Base-by-base conservation (phyloP, 2,113 vertebrate species). In the Chunga burmeisteri region DNA sequence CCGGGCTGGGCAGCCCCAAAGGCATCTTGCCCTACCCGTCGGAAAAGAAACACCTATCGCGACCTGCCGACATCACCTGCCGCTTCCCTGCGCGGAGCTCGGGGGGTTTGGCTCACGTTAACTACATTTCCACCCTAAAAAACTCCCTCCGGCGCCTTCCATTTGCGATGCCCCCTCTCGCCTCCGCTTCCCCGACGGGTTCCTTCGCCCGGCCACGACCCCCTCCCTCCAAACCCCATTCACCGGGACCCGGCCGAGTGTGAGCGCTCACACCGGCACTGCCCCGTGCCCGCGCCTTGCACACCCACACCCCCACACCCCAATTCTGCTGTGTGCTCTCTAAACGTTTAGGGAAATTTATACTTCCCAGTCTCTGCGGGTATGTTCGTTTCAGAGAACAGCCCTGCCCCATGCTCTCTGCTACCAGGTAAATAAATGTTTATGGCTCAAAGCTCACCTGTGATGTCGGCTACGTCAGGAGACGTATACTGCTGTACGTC, bases 201-300 rank as follows among this genome's bases (percentile, higher is more conserved):
- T 32, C 36, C 2, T 13, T 7, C 27, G 67, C 22, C 77, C 26
- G 11, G 62, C 53, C 58, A 0, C 12, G 23, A 36, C 68, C 68
- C 44, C 42, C 47, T 23, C 23, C 2, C 77, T 42, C 68, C 55
- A 11, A 47, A 72, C 7, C 44, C 13, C 82, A 2, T 2, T 10
- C 22, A 8, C n/a, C 1, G 27, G 94, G 42, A 23, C 17, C 23
- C 0, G 8, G 3, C 10, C 0, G 30, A 13, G 71, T 0, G 3
- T 1, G 36, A 30, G 25, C 22, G 78, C 61, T 73, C 49, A 1
- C 75, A 0, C n/a, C 38, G 1, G 6, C 0, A 1, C 44, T 2
- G 75, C 71, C 47, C 2, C 15, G 3, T 7, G 52, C 59, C 75
- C 29, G 52, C 46, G 0, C 50, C 10, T 22, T 27, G 34, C 62